Conservation (phyloP, 2,888 invertebrate species). For the Parelbella ahira region DNA sequence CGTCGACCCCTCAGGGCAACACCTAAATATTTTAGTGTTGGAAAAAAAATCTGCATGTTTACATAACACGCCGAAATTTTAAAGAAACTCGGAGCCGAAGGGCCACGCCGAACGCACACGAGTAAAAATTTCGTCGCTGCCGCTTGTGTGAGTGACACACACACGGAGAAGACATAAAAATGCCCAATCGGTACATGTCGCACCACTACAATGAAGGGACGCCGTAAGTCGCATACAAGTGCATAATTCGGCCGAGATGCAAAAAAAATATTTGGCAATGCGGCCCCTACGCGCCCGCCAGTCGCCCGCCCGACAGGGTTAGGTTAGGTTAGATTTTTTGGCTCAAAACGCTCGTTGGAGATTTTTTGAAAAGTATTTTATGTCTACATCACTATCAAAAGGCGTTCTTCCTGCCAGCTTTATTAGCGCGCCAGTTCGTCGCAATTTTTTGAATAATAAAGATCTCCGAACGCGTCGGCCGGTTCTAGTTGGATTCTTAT, state of each 20-base stretch:
- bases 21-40: conserved; percentile 72
- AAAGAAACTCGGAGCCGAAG: conserved; percentile 67
- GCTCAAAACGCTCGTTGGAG: conserved; percentile 77
- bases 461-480: conserved; percentile 47
- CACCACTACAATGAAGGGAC: conserved; percentile 79
- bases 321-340: conserved; percentile 81
- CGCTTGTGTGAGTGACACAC: conserved; percentile 65
- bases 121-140: conserved; percentile 59
- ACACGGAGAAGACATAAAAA: conserved; percentile 68
- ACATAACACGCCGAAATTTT: conserved; percentile 75
- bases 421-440: conserved; percentile 60
- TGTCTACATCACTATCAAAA: conserved; percentile 63
- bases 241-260: conserved; percentile 81
- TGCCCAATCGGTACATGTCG: conserved; percentile 76
- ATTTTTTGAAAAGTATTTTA: conserved; percentile 69
- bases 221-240: conserved; percentile 81
- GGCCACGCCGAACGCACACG: conserved; percentile 64
- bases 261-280: conserved; percentile 82
- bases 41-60: conserved; percentile 69
- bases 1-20: conserved; percentile 65
- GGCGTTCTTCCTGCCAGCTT: conserved; percentile 57
- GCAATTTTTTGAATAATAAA: conserved; percentile 67
- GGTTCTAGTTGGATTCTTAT: conserved; percentile 57
- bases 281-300: conserved; percentile 80
- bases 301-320: conserved; percentile 80